phyloP scores from a whole-genome alignment of 2,888 invertebrate genomes.

The Poecilus cupreus region DNA sequence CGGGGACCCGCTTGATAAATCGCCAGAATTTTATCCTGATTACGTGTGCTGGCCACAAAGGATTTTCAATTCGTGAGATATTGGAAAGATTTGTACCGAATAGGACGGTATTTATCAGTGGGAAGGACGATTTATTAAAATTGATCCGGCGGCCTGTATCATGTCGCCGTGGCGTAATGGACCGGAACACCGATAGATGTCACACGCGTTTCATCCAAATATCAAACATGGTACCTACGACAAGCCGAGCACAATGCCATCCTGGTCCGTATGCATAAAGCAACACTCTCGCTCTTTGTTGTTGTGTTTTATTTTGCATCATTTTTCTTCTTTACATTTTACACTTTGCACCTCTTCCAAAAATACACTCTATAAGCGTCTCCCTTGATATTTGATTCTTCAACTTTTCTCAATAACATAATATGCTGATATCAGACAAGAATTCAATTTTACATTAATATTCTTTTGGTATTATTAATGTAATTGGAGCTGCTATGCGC shows the following conservation, averaged over 20 bases:
- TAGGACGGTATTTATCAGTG: constrained; percentile 59
- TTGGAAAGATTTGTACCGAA: constrained; percentile 60
- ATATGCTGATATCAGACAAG: too few relatives aligned
- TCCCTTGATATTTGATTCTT: too few relatives aligned
- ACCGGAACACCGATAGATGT: constrained; percentile 58
- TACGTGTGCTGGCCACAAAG: constrained; percentile 59
- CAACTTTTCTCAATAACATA: background rate
- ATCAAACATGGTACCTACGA: constrained; percentile 23
- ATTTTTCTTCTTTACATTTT: constrained; percentile 9
- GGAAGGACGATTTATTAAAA: constrained; percentile 57
- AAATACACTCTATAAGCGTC: too few relatives aligned
- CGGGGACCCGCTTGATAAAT: constrained; percentile 53
- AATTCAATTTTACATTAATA: too few relatives aligned
- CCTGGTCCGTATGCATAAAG: too few relatives aligned
- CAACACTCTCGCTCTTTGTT: background rate
- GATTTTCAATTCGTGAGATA: constrained; percentile 60
- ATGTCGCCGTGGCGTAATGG: constrained; percentile 51
- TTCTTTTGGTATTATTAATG: too few relatives aligned
- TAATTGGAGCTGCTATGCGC: too few relatives aligned
- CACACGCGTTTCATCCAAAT: constrained; percentile 45
- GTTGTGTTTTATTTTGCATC: constrained; percentile 3
- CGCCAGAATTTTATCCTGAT: constrained; percentile 59
- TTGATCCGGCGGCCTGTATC: constrained; percentile 45
- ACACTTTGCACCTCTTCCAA: background rate
- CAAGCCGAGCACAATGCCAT: background rate